Evolutionary conservation across 2,797 vertebrate species (phyloP).

Genomic region (Cetoscarus ocellatus): DNA sequence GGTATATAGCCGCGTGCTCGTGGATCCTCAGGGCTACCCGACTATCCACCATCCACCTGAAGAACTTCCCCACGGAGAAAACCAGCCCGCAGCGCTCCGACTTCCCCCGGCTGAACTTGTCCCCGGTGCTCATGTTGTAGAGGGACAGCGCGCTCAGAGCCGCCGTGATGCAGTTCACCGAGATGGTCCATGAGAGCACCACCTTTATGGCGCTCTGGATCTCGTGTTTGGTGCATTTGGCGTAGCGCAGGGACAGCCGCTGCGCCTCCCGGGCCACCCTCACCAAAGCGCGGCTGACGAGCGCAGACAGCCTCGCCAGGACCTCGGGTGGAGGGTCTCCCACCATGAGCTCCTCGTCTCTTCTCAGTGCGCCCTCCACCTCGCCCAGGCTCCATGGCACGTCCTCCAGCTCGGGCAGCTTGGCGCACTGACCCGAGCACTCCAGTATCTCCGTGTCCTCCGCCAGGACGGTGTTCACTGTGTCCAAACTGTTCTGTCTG

Average conservation of each 20-base stretch:
- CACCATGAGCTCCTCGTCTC: slow-evolving; percentile 77
- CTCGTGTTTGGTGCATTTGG: slow-evolving; percentile 88
- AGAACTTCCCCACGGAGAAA: slow-evolving; percentile 88
- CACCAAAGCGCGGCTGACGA: slow-evolving; percentile 83
- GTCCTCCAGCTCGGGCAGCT: slow-evolving; percentile 88
- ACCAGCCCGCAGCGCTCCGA: slow-evolving; percentile 84
- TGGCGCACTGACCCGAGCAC: slow-evolving; percentile 85
- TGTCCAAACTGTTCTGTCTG: slow-evolving; percentile 98
- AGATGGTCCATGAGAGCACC: slow-evolving; percentile 88
- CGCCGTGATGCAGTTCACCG: slow-evolving; percentile 86
- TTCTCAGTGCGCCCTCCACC: slow-evolving; percentile 84
- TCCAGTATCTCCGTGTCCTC: slow-evolving; percentile 86
- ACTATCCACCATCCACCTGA: slow-evolving; percentile 90
- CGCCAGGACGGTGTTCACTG: slow-evolving; percentile 88
- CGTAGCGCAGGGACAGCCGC: slow-evolving; percentile 86
- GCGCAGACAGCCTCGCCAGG: slow-evolving; percentile 80
- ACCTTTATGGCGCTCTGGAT: slow-evolving; percentile 86
- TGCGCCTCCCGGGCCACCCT: slow-evolving; percentile 86
- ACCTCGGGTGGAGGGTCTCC: slow-evolving; percentile 78
- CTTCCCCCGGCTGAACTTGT: slow-evolving; percentile 85
- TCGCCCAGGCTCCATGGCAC: slow-evolving; percentile 87
- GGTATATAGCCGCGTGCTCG: slow-evolving; percentile 88
- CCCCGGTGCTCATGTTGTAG: slow-evolving; percentile 87
- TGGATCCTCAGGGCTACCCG: slow-evolving; percentile 86
- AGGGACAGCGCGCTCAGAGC: slow-evolving; percentile 86